Percentiles rank a stretch among this genome's conserved stretches.
Evolutionary conservation across 2,113 vertebrate genomes (phyloP).

Genomic region (Mesitornis unicolor): DNA sequence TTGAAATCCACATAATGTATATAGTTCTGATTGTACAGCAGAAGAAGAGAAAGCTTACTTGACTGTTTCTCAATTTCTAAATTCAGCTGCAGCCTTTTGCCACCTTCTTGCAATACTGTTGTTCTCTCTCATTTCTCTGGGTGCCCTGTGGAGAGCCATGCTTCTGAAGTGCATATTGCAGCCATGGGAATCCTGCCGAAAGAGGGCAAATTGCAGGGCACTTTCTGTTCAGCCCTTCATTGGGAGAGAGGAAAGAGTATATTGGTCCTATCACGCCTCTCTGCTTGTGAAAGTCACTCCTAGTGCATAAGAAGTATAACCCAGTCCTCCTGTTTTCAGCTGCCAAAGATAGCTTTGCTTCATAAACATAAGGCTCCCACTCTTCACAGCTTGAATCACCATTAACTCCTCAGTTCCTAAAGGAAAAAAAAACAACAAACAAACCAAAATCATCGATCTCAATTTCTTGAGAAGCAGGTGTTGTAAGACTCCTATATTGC

Average conservation of each 20-base stretch:
- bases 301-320: neutral
- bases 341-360: neutral
- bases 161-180: slow-evolving; percentile 6
- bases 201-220: neutral
- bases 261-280: neutral
- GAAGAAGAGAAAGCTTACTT: slow-evolving; percentile 30
- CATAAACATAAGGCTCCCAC: neutral
- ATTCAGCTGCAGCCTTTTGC: slow-evolving; percentile 18
- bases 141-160: neutral
- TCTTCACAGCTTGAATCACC: neutral
- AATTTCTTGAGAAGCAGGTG: neutral
- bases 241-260: neutral
- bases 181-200: neutral
- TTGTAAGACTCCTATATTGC: neutral
- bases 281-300: neutral
- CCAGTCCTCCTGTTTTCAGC: neutral
- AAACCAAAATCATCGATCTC: neutral
- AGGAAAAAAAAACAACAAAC: neutral
- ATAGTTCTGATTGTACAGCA: neutral
- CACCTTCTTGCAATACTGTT: neutral
- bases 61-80: neutral
- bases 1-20: slow-evolving; percentile 3
- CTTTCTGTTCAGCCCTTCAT: neutral
- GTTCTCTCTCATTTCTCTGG: neutral
- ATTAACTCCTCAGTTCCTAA: neutral